Conservation (phyloP, 2,113 vertebrate species). For the Periophthalmodon schlosseri region DNA sequence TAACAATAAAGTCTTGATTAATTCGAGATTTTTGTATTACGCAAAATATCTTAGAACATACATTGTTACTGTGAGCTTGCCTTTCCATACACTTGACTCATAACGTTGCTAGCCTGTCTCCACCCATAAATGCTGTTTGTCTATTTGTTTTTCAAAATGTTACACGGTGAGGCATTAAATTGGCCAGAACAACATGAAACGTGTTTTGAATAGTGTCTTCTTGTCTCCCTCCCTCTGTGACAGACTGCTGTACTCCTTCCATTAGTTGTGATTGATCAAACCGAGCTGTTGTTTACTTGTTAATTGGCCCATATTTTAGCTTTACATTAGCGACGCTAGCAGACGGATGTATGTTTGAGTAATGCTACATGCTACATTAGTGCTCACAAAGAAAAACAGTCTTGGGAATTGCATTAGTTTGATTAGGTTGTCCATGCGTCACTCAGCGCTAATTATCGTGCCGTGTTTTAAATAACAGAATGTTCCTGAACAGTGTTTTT, state of each 20-base stretch:
- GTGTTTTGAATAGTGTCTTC: background rate
- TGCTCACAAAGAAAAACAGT: background rate
- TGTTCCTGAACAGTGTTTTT: background rate
- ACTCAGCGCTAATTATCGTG: background rate
- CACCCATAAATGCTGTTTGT: no score
- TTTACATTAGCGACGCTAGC: constrained; percentile 6
- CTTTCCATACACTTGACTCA: no score
- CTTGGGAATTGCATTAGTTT: background rate
- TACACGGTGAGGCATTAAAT: background rate
- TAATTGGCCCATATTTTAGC: background rate
- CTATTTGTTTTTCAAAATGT: no score
- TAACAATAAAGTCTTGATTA: no score
- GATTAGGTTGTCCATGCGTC: background rate
- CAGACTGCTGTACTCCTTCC: background rate
- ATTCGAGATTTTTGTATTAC: no score
- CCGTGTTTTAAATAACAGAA: background rate
- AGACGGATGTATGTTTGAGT: constrained; percentile 1
- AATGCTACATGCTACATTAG: constrained; percentile 1
- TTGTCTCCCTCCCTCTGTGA: background rate
- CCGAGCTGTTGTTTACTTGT: constrained; percentile 7
- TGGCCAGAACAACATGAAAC: background rate
- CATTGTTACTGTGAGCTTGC: no score
- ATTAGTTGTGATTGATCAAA: constrained; percentile 16
- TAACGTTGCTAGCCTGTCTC: no score
- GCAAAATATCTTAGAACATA: no score